A percentile compares a stretch with the other conserved stretches of the same genome.
phyloP scores from a whole-genome alignment of 2,888 invertebrate genomes.

The Polydrusus tereticollis region DNA sequence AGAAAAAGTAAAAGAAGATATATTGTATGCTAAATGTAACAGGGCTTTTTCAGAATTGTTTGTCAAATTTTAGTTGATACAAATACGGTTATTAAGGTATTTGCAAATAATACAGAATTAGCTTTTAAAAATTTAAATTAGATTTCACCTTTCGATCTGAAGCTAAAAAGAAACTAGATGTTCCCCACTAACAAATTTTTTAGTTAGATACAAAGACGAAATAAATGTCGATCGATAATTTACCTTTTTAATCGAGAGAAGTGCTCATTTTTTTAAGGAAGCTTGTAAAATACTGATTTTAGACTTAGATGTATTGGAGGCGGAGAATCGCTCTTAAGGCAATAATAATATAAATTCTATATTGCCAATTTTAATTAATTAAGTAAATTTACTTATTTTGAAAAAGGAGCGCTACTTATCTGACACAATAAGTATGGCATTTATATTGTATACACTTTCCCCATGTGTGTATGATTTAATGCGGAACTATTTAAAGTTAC shows the following conservation, averaged over 20 bases:
- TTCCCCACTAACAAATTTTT: background rate
- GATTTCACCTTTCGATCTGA: background rate
- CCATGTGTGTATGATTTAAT: no score
- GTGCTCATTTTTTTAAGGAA: background rate
- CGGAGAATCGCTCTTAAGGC: background rate
- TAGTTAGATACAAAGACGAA: background rate
- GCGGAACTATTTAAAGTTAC: no score
- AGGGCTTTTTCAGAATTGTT: background rate
- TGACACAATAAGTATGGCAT: background rate
- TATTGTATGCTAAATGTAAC: background rate
- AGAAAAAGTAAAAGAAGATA: background rate
- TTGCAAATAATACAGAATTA: background rate
- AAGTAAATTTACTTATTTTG: background rate
- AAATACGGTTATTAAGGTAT: background rate
- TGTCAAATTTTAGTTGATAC: background rate
- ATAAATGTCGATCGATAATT: background rate
- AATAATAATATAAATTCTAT: background rate
- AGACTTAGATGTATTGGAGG: background rate
- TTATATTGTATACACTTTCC: background rate
- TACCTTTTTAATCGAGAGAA: background rate
- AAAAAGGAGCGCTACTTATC: background rate
- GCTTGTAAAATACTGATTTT: background rate
- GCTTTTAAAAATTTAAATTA: background rate
- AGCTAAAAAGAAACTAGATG: background rate
- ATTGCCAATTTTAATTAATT: background rate